Conservation (phyloP, 1,140 invertebrate species). For the Anastatus disparis region DNA sequence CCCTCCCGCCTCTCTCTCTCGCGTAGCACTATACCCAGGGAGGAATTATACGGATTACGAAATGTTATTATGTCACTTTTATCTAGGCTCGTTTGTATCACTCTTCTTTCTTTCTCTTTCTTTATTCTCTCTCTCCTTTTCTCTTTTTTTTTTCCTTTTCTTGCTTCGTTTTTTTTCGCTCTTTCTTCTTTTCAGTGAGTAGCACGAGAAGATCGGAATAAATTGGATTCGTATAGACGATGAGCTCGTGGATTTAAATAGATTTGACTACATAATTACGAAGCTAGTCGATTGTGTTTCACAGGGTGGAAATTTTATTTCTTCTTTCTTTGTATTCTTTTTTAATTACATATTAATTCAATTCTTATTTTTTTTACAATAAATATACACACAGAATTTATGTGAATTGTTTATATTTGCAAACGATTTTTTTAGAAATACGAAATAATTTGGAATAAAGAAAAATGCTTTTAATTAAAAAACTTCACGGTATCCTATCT, state of each 20-base stretch:
- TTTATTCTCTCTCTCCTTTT: neutral
- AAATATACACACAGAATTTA: too few relatives aligned
- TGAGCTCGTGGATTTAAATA: conserved; percentile 16
- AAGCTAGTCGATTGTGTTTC: neutral
- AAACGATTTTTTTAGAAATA: too few relatives aligned
- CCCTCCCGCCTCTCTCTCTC: too few relatives aligned
- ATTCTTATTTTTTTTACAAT: too few relatives aligned
- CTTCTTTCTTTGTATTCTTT: too few relatives aligned
- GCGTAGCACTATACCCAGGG: too few relatives aligned
- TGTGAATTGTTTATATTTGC: too few relatives aligned
- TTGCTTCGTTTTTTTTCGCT: neutral
- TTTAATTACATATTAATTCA: too few relatives aligned
- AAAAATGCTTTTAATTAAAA: too few relatives aligned
- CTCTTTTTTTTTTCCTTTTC: conserved; percentile 2
- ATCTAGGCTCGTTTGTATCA: conserved; percentile 13
- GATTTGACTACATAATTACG: conserved; percentile 12
- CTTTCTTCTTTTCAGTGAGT: too few relatives aligned
- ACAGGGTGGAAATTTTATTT: neutral
- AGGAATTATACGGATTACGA: conserved; percentile 27
- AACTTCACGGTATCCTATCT: too few relatives aligned
- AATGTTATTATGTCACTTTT: conserved; percentile 34
- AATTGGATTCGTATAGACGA: conserved; percentile 10
- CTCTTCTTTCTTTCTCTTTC: neutral
- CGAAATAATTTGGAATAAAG: too few relatives aligned
- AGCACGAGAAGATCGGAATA: neutral